Evolutionary conservation across 1,140 invertebrate species (phyloP), one percentile per base, ranked within the genome.

Genomic region (Hylaeus volcanicus): DNA sequence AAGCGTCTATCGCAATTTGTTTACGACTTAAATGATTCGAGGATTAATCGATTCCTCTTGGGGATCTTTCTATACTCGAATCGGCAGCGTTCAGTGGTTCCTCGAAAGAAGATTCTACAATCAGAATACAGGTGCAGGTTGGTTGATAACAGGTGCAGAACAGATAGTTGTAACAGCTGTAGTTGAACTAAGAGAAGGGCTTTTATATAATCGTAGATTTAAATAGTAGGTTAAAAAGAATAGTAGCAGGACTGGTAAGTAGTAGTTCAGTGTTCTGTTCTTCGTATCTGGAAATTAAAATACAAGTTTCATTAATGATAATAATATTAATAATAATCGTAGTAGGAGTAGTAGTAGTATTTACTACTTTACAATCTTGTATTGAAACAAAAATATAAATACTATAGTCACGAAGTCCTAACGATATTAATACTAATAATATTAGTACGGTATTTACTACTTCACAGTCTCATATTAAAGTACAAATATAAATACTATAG

Each of bases 1-100:
- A 43, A 43, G 60, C 77, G 48, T 56, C 71, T 66, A 79, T 74
- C 53, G 3, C 55, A 71, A 70, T 56, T 56, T 70, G 37, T 74
- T 79, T 79, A 66, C 37, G 43, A 74, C 26, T 12, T 74, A 65
- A 66, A 74, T 79, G 51, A 51, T 15, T 26, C 2, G 6, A 3
- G n/a, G 26, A 39, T 78, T 14, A 53, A 72, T 56, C 70, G 48
- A 61, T 71, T 63, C 76, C 48, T 63, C 41, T 53, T 12, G 4
- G 15, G 2, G 3, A 8, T 5, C 3, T 26, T 65, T 48, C 9
- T 15, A 11, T 14, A 26, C 55, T 48, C 51, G 51, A 65, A 72
- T 72, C 48, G 6, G 1, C 15, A 15, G 0, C 41, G 41, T 78
- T 43, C 70, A 48, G 5, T 11, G 43, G 9, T 2, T 79, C 65